A percentile compares a stretch with the other conserved stretches of the same genome.
These are phyloP conservation scores for Gymnoscelis rufifasciata DNA, from an alignment of 2,888 invertebrate genomes.

Conservation along the genomic window DNA sequence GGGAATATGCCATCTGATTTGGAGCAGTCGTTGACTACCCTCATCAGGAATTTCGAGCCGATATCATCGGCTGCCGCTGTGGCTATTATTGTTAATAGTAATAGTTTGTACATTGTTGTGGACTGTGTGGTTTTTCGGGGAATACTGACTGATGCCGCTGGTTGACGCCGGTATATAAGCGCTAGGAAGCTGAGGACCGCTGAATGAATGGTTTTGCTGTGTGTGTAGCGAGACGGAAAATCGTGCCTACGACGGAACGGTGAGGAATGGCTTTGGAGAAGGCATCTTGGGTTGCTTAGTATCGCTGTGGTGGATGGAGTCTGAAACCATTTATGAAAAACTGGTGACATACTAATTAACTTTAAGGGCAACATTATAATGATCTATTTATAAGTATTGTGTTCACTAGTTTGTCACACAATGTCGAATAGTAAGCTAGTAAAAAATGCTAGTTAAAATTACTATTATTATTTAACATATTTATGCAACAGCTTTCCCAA, in stretches of 20 bases:
- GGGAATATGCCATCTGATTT: constrained; percentile 83
- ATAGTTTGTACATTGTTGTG: constrained; percentile 41
- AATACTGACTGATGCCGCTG: constrained; percentile 71
- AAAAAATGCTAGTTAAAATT: too few species aligned
- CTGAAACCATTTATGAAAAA: neutral
- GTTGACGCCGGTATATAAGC: constrained; percentile 65
- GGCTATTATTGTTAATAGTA: constrained; percentile 43
- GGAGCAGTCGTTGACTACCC: constrained; percentile 89
- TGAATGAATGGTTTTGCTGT: constrained; percentile 26
- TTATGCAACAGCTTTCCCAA: too few species aligned
- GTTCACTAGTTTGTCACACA: too few species aligned
- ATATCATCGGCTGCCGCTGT: constrained; percentile 58
- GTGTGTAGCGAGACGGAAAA: constrained; percentile 48
- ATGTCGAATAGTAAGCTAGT: too few species aligned
- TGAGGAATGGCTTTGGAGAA: constrained; percentile 21
- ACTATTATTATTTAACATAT: too few species aligned
- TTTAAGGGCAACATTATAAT: too few species aligned
- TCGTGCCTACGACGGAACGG: constrained; percentile 42
- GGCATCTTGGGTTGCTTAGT: constrained; percentile 8
- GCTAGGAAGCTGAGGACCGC: constrained; percentile 48
- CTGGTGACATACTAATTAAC: too few species aligned
- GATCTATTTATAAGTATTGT: too few species aligned
- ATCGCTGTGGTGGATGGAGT: neutral
- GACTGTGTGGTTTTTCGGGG: constrained; percentile 64
- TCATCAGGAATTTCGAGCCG: constrained; percentile 82